Evolutionary conservation across 1,140 invertebrate species (phyloP).

Genomic region (Drosophila pseudoananassae): DNA sequence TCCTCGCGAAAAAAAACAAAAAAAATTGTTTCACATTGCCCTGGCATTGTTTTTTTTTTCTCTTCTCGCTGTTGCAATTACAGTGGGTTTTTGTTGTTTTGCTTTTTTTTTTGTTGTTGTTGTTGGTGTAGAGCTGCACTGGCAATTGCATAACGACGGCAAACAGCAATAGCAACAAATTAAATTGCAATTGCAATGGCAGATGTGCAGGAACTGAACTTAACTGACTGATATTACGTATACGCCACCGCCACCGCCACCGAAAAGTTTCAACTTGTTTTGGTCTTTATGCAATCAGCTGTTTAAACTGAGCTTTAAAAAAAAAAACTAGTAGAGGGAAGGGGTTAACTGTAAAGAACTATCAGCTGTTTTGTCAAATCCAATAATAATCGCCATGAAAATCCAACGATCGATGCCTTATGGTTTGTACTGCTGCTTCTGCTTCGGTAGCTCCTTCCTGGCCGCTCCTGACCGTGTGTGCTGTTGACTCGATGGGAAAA

Average conservation of each 20-base stretch:
- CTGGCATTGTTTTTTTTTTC: slow-evolving; percentile 40
- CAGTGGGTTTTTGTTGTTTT: slow-evolving; percentile 27
- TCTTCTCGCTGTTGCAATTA: slow-evolving; percentile 29
- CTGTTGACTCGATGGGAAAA: slow-evolving; percentile 78
- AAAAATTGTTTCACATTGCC: slow-evolving; percentile 38
- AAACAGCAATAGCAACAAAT: slow-evolving; percentile 10
- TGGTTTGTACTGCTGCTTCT: slow-evolving; percentile 6
- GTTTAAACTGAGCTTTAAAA: background rate
- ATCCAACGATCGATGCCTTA: slow-evolving; percentile 12
- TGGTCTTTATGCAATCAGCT: background rate
- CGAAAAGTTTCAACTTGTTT: slow-evolving; percentile 1
- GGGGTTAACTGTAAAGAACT: no score
- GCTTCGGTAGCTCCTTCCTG: background rate
- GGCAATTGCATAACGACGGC: slow-evolving; percentile 41
- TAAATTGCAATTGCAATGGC: slow-evolving; percentile 36
- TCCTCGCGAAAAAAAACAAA: slow-evolving; percentile 6
- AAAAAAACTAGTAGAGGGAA: no score
- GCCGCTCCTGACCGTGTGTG: slow-evolving; percentile 34
- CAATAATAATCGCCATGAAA: background rate
- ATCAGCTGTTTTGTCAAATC: background rate
- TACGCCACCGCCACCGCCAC: slow-evolving; percentile 38
- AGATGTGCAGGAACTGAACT: slow-evolving; percentile 28
- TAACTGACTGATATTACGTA: slow-evolving; percentile 31
- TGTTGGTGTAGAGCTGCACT: slow-evolving; percentile 7
- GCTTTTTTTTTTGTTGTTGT: slow-evolving; percentile 24